These are phyloP conservation scores for Dysdera silvatica DNA, from an alignment of 1,140 invertebrate genomes.

Conservation along the genomic window DNA sequence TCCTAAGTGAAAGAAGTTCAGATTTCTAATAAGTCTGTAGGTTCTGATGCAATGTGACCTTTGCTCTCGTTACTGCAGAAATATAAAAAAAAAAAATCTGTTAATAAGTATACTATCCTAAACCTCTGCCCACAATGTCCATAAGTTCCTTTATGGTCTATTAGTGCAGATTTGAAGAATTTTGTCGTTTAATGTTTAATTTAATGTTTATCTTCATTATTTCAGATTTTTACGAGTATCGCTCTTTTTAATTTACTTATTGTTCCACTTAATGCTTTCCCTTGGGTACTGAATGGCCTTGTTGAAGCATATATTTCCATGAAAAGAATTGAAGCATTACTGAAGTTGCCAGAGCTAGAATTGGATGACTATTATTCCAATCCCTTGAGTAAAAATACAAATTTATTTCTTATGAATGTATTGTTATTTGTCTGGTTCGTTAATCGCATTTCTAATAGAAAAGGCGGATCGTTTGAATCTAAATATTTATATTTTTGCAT, in stretches of 20 bases:
- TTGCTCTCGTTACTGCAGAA: too few species aligned
- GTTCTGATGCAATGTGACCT: too few species aligned
- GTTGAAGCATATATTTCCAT: conserved; percentile 57
- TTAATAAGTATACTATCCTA: too few species aligned
- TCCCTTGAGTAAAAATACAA: conserved; percentile 9
- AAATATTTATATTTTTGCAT: background rate
- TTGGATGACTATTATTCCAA: conserved; percentile 45
- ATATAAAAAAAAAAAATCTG: too few species aligned
- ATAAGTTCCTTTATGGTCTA: too few species aligned
- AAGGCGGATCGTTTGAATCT: background rate
- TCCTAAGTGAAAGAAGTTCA: too few species aligned
- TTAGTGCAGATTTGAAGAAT: too few species aligned
- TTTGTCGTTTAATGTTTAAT: too few species aligned
- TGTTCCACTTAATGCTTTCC: conserved; percentile 89
- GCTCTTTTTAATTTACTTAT: conserved; percentile 95
- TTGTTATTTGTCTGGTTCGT: background rate
- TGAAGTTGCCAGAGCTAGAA: conserved; percentile 60
- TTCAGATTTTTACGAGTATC: conserved; percentile 79
- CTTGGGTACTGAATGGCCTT: conserved; percentile 95
- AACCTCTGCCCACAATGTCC: too few species aligned
- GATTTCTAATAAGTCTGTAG: too few species aligned
- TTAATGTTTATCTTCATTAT: conserved; percentile 27
- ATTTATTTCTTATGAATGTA: too few species aligned
- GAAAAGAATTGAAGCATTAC: conserved; percentile 66
- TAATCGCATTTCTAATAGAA: background rate